These are phyloP conservation scores for Hippocampus abdominalis DNA, from an alignment of 2,113 vertebrate species.

Conservation along the genomic window DNA sequence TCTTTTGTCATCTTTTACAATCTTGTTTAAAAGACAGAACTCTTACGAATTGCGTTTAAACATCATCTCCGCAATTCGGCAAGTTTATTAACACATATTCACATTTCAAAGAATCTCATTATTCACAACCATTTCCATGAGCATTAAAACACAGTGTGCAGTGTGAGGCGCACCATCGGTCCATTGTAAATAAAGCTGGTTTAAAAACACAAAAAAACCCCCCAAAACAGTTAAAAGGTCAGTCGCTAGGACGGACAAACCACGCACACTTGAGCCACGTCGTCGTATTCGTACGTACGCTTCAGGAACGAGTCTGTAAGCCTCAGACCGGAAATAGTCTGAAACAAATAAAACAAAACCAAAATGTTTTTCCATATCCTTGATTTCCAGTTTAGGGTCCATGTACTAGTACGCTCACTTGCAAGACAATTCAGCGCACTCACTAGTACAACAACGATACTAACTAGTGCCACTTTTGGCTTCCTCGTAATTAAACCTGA, in stretches of 20 bases:
- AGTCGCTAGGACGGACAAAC: conserved; percentile 78
- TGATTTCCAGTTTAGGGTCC: neutral
- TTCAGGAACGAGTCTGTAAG: conserved; percentile 95
- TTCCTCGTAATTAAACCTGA: neutral
- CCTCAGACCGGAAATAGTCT: conserved; percentile 94
- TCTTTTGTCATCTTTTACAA: neutral
- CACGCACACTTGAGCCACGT: conserved; percentile 96
- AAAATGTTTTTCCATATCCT: neutral
- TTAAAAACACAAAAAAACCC: conserved; percentile 38
- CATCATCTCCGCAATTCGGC: conserved; percentile 25
- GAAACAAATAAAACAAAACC: conserved; percentile 15
- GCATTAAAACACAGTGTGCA: conserved; percentile 40
- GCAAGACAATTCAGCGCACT: too few species aligned
- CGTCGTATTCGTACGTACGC: conserved; percentile 96
- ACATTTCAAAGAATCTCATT: conserved; percentile 60
- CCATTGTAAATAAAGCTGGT: conserved; percentile 32
- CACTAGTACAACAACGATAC: too few species aligned
- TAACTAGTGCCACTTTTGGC: neutral
- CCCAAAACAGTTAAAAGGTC: conserved; percentile 12
- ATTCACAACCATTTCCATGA: conserved; percentile 64
- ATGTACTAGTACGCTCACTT: too few species aligned
- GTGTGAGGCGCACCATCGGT: conserved; percentile 62
- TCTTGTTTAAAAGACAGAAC: neutral
- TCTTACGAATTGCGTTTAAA: neutral
- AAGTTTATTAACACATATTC: conserved; percentile 68